Evolutionary conservation across 1,140 invertebrate species (phyloP).

Genomic region (Drosophila sp.): DNA sequence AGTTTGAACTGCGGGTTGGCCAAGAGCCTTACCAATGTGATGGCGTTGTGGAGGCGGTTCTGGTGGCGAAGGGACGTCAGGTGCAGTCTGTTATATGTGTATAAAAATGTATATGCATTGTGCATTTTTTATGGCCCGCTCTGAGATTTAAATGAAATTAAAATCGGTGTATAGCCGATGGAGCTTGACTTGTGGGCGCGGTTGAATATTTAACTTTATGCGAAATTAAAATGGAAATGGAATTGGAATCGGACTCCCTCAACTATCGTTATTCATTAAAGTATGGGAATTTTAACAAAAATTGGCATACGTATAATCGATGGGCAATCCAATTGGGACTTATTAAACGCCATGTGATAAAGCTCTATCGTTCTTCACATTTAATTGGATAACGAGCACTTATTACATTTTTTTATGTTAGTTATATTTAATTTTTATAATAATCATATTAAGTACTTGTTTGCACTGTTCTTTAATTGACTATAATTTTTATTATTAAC

Average conservation of each 20-base stretch:
- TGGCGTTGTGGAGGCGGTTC: background rate
- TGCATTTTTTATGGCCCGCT: slow-evolving; percentile 55
- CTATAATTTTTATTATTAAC: background rate
- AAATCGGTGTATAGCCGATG: slow-evolving; percentile 44
- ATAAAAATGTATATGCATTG: slow-evolving; percentile 21
- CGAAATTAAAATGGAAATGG: slow-evolving; percentile 48
- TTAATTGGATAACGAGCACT: slow-evolving; percentile 1
- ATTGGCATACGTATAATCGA: slow-evolving; percentile 47
- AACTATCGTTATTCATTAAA: slow-evolving; percentile 65
- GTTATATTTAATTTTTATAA: background rate
- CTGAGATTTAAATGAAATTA: slow-evolving; percentile 72
- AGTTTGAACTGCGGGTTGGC: slow-evolving; percentile 65
- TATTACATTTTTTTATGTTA: background rate
- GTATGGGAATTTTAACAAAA: slow-evolving; percentile 58
- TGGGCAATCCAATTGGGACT: slow-evolving; percentile 19
- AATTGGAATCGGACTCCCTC: background rate
- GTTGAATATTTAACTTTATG: slow-evolving; percentile 70
- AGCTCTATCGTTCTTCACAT: slow-evolving; percentile 1
- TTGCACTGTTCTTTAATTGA: background rate
- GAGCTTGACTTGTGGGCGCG: slow-evolving; percentile 61
- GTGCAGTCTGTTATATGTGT: slow-evolving; percentile 20
- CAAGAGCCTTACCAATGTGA: slow-evolving; percentile 21
- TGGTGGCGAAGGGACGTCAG: background rate
- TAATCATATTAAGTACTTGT: background rate
- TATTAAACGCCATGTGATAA: slow-evolving; percentile 7